Evolutionary conservation across 1,140 invertebrate species (phyloP).

Genomic region (Cheumatopsyche charites): DNA sequence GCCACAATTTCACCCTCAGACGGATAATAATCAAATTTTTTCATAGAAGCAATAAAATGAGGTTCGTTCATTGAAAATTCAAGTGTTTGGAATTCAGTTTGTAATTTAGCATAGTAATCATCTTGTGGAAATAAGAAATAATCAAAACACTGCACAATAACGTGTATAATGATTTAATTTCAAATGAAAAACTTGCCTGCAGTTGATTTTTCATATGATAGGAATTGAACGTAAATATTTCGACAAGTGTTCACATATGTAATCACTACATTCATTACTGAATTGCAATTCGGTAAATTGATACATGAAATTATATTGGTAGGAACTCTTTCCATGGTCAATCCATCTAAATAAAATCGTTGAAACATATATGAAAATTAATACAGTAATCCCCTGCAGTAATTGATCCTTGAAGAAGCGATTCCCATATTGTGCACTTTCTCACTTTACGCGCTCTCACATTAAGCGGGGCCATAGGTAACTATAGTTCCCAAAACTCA

Average conservation of each 20-base stretch:
- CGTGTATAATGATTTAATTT: too few relatives aligned
- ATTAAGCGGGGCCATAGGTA: too few relatives aligned
- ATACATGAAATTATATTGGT: neutral
- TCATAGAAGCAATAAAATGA: neutral
- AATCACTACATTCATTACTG: neutral
- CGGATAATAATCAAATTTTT: conserved; percentile 3
- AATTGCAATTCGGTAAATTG: neutral
- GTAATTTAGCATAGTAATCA: too few relatives aligned
- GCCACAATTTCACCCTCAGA: neutral
- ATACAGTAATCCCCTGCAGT: too few relatives aligned
- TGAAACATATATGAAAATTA: too few relatives aligned
- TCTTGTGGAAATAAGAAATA: too few relatives aligned
- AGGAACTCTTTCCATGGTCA: neutral
- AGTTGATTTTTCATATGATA: neutral
- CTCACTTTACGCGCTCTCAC: too few relatives aligned
- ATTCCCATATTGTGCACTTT: too few relatives aligned
- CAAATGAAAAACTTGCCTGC: neutral
- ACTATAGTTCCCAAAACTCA: too few relatives aligned
- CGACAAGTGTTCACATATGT: neutral
- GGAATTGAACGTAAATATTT: conserved; percentile 8
- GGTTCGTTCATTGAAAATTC: neutral
- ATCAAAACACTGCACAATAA: too few relatives aligned
- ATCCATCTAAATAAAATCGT: conserved; percentile 25
- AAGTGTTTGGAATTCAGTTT: neutral
- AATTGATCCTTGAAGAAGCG: too few relatives aligned